Evolutionary conservation across 2,797 vertebrate genomes (phyloP), one percentile per base, ranked within the genome.

Genomic region (Gymnoscopelus microlampas): DNA sequence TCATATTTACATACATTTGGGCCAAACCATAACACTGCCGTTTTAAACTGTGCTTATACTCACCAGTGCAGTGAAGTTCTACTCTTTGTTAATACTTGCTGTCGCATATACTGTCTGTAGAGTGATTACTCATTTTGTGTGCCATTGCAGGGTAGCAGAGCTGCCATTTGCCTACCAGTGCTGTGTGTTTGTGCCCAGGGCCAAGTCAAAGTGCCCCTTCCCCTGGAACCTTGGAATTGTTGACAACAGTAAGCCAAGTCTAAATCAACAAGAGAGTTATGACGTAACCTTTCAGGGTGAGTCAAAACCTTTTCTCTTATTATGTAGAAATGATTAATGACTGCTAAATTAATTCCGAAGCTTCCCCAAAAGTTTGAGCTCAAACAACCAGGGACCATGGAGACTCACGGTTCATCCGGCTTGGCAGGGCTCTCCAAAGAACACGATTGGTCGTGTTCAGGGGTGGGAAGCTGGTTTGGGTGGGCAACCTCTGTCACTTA

Each of bases 111-210:
- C 50, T 4, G 50, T 6, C 50, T 44, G 39, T 44, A 8, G 39
- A 8, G 49, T 51, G n/a, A 51, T 6, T n/a, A 51, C 12, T 6
- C 50, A 51, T 51, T 1, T 5, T 2, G 14, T 61, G 57, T 56
- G 9, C 44, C 14, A 71, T 64, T 26, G 1, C 86, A 96, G 95
- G 82, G 82, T 95, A 57, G 93, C 95, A 85, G 95, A 96, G 90
- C 94, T 96, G 95, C 95, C 95, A 4, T 95, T 95, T 53, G 93
- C 95, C 60, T 96, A 95, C 60, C 95, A 96, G 74, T 96, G 95
- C 60, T 96, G 95, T 83, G 91, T 92, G 48, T 96, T 95, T 82
- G 91, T 91, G 60, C 80, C 71, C 35, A 94, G 93, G 79, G 94
- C 95, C 76, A 94, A 92, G 85, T 74, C 49, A 10, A 54, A 64